Evolutionary conservation across 1,140 invertebrate species (phyloP).

Genomic region (Nasonia giraulti): DNA sequence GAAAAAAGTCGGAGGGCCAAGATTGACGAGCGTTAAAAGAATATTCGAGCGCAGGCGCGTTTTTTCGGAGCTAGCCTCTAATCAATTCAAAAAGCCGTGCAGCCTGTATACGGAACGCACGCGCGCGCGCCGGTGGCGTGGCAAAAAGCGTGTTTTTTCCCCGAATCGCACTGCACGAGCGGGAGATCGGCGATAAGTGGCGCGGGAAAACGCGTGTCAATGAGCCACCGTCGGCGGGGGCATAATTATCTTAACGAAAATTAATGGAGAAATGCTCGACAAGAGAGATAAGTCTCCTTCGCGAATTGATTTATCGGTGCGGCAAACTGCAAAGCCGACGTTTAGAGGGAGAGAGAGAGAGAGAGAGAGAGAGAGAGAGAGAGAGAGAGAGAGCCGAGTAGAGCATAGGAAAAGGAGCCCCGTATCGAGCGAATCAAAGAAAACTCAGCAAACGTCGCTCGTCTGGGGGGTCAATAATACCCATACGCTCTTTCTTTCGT

Average conservation of each 20-base stretch:
- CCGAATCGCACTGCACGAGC: background rate
- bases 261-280: background rate
- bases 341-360: background rate
- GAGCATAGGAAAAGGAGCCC: too few species aligned
- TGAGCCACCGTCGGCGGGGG: background rate
- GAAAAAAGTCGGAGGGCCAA: background rate
- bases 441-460: background rate
- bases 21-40: constrained; percentile 40
- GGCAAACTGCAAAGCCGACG: background rate
- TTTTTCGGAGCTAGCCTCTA: constrained; percentile 11
- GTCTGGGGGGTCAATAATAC: background rate
- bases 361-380: background rate
- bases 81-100: constrained; percentile 16
- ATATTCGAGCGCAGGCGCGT: background rate
- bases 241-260: constrained; percentile 1
- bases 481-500: background rate
- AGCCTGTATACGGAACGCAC: background rate
- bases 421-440: background rate
- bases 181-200: background rate
- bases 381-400: too few species aligned
- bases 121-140: background rate
- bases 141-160: constrained; percentile 2
- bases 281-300: background rate
- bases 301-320: background rate
- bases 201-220: background rate